phyloP scores from a whole-genome alignment of 1,140 invertebrate genomes.

The Drosophila arizonae region DNA sequence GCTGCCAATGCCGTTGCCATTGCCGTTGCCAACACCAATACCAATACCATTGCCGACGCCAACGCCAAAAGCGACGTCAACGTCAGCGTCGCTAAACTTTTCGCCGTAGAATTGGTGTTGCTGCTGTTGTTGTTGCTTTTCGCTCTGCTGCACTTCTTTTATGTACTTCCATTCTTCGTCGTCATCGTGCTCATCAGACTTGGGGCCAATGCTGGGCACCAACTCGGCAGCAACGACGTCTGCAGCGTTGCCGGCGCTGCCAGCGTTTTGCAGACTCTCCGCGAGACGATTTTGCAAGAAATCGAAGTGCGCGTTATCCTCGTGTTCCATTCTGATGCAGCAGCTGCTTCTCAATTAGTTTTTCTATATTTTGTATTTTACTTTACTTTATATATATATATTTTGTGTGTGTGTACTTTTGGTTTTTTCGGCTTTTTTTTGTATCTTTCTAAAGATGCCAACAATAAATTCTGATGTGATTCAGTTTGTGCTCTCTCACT shows the following conservation, averaged over 20 bases:
- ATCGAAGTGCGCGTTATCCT: constrained; percentile 73
- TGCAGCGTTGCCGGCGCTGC: constrained; percentile 52
- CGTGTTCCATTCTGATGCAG: constrained; percentile 71
- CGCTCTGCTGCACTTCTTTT: constrained; percentile 79
- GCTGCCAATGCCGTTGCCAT: constrained; percentile 13
- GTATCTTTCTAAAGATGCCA: constrained; percentile 32
- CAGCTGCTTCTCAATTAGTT: constrained; percentile 27
- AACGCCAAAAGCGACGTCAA: constrained; percentile 40
- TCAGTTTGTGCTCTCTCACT: constrained; percentile 43
- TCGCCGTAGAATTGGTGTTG: constrained; percentile 48
- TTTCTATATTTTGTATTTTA: constrained; percentile 2
- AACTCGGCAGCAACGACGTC: constrained; percentile 63
- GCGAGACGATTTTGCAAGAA: constrained; percentile 70
- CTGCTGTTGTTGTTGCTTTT: constrained; percentile 71
- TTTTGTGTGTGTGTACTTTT: neutral
- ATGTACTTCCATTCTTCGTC: constrained; percentile 81
- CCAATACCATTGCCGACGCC: constrained; percentile 48
- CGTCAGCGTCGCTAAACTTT: constrained; percentile 43
- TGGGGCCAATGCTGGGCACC: constrained; percentile 48
- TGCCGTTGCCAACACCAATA: constrained; percentile 28
- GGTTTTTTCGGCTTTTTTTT: constrained; percentile 22
- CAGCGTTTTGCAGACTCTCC: constrained; percentile 71
- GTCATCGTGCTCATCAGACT: constrained; percentile 62
- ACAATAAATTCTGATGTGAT: constrained; percentile 43
- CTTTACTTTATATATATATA: neutral